Percentiles rank a stretch among this genome's conserved stretches.
phyloP scores from a whole-genome alignment of 64 coral and sea anemone species.

The Porites australiensis region DNA sequence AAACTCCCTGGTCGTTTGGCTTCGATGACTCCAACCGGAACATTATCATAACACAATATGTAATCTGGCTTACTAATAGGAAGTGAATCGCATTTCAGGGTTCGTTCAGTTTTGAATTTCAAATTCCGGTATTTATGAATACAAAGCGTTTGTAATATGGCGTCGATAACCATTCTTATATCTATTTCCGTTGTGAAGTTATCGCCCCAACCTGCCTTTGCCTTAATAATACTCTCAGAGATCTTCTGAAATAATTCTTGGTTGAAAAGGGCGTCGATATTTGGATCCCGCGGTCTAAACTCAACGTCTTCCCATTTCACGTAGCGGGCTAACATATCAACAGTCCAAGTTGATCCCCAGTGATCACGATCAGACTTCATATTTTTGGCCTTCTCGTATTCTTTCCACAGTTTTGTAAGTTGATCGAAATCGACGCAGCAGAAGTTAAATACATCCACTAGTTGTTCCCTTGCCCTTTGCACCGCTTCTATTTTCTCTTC shows the following conservation, averaged over 20 bases:
- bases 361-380: not conserved
- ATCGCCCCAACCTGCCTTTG: not conserved
- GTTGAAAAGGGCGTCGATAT: too few species aligned
- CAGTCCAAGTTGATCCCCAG: not conserved
- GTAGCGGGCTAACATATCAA: not conserved
- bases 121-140: not conserved
- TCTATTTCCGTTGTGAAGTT: not conserved
- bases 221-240: not conserved
- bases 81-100: not conserved
- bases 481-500: too few species aligned
- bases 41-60: not conserved
- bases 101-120: not conserved
- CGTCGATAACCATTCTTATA: not conserved
- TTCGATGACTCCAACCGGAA: constrained; percentile 21
- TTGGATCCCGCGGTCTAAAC: not conserved
- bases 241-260: not conserved
- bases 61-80: not conserved
- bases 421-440: too few species aligned
- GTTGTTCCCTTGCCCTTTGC: too few species aligned
- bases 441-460: too few species aligned
- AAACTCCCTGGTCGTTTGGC: not conserved
- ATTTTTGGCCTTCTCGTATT: not conserved
- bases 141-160: constrained; percentile 1
- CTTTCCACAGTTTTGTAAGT: too few species aligned
- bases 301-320: not conserved